Percentiles rank a stretch among this genome's conserved stretches.
Conservation (phyloP, 2,888 invertebrate species). For the Melanotus villosus region DNA sequence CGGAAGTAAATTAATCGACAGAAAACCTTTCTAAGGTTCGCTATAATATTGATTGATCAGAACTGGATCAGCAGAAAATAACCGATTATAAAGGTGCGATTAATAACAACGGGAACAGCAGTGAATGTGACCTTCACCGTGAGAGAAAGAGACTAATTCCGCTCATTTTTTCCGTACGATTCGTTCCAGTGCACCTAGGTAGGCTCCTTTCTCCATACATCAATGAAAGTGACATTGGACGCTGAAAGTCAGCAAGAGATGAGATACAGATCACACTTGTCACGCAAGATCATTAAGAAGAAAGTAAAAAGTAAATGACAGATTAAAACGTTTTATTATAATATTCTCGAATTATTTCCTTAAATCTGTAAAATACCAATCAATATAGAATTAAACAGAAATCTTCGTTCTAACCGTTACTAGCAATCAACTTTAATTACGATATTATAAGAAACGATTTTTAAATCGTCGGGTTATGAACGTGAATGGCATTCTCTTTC, state of each 20-base stretch:
- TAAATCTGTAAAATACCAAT: background rate
- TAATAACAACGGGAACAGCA: constrained; percentile 29
- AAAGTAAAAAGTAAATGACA: constrained; percentile 9
- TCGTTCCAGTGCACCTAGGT: constrained; percentile 43
- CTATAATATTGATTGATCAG: background rate
- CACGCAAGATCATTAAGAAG: constrained; percentile 25
- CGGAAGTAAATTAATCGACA: too few species aligned
- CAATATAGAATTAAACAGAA: background rate
- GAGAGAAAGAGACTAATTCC: constrained; percentile 54
- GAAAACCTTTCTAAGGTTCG: too few species aligned
- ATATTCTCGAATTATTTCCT: too few species aligned
- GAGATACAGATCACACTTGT: constrained; percentile 40
- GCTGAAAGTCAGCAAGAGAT: constrained; percentile 41
- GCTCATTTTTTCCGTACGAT: constrained; percentile 39
- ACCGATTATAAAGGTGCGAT: background rate
- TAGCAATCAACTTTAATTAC: too few species aligned
- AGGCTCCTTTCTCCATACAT: constrained; percentile 40
- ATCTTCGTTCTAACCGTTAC: too few species aligned
- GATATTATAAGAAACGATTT: too few species aligned
- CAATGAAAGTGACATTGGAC: constrained; percentile 50
- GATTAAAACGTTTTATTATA: too few species aligned
- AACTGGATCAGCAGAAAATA: constrained; percentile 8
- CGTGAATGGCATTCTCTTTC: too few species aligned
- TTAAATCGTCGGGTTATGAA: too few species aligned
- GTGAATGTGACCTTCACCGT: constrained; percentile 58